phyloP scores from a whole-genome alignment of 1,140 invertebrate genomes.

The Riptortus pedestris region DNA sequence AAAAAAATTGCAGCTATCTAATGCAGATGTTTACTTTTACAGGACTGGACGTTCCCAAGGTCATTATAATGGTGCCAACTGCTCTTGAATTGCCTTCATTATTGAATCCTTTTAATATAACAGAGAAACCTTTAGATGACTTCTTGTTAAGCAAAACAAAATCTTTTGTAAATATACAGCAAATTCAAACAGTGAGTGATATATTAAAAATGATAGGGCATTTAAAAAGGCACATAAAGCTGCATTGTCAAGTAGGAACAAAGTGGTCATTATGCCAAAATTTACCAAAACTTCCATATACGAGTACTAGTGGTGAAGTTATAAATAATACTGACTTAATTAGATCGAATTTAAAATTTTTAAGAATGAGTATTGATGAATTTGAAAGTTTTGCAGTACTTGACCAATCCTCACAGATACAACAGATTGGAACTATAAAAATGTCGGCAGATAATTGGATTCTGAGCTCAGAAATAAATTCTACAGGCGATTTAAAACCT shows the following conservation, averaged over 20 bases:
- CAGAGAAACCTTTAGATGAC: slow-evolving; percentile 2
- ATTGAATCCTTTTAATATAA: slow-evolving; percentile 20
- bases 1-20: no score
- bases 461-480: slow-evolving; percentile 20
- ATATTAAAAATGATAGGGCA: slow-evolving; percentile 16
- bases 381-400: slow-evolving; percentile 24
- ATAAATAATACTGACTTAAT: background rate
- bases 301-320: background rate
- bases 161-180: slow-evolving; percentile 10
- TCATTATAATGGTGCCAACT: slow-evolving; percentile 18
- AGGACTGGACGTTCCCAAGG: background rate
- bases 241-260: slow-evolving; percentile 12
- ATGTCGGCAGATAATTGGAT: slow-evolving; percentile 19
- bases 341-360: slow-evolving; percentile 12
- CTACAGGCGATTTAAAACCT: slow-evolving; percentile 14
- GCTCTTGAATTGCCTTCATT: background rate
- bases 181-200: slow-evolving; percentile 19
- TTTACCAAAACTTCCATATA: slow-evolving; percentile 9
- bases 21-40: no score
- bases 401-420: slow-evolving; percentile 1
- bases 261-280: slow-evolving; percentile 13
- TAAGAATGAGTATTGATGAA: slow-evolving; percentile 8
- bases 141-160: background rate
- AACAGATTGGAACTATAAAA: slow-evolving; percentile 21
- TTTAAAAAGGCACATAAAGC: slow-evolving; percentile 23